Base-by-base conservation (phyloP, 2,113 vertebrate genomes). In the Microtus oregoni region DNA sequence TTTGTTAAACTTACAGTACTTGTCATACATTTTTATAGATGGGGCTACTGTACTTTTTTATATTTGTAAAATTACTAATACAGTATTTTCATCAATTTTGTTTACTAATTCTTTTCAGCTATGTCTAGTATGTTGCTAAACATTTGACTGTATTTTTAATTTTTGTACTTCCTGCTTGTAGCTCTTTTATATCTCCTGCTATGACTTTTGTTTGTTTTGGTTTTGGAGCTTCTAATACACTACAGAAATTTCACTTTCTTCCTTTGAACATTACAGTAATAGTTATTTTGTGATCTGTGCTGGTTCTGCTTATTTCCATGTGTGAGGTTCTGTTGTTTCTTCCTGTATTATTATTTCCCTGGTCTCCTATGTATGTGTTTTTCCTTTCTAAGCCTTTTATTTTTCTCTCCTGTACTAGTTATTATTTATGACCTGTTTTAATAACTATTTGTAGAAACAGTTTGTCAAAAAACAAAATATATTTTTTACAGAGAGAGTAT, bases 151-250 rank as follows among this genome's bases (percentile, higher is more conserved):
- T 32, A 26, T 82, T 95, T 88, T 79, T 68, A 93, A 55, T 24
- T 96, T 95, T 83, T 94, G 7, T 47, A 55, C 77, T 82, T 94
- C 94, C 89, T n/a, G 72, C 13, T 72, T 94, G 41, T 73, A 72
- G 15, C 67, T n/a, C 32, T 94, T 87, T 92, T 90, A 87, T 67
- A 38, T 68, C 92, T 91, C 22, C 61, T 82, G 17, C 65, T 94
- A 9, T 70, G 47, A 38, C 12, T 67, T 67, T 30, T 68, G 63
- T 63, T 24, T 65, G 63, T 65, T 58, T 58, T 7, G 19, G 15
- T 20, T 58, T 30, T 30, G 65, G 28, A 30, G 11, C 79, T 81
- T 91, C 68, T 77, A 44, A 44, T 82, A 77, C 10, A 41, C 58
- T 86, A 58, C n/a, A 89, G 72, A 92, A 44, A 67, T 85, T 93